A percentile compares a stretch with the other conserved stretches of the same genome.
Conservation (phyloP, 2,113 vertebrate species). For the Fulica atra region DNA sequence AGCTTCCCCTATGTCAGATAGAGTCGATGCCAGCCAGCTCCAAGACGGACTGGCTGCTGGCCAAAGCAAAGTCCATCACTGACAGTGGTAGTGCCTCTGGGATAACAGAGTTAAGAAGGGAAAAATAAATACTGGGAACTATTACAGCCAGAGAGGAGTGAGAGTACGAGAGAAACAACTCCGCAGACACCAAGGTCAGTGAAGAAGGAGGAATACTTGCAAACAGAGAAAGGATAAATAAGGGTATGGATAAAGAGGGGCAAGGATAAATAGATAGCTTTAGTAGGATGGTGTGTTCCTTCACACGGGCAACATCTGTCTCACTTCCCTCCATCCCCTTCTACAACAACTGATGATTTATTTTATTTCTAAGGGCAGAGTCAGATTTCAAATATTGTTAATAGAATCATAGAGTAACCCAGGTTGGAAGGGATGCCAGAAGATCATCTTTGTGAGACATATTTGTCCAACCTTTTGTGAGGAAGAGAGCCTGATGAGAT, state of each 20-base stretch:
- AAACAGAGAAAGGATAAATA: neutral
- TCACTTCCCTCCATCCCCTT: neutral
- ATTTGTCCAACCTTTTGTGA: neutral
- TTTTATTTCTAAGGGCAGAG: neutral
- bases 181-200: no score
- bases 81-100: no score
- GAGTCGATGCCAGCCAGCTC: no score
- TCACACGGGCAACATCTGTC: neutral
- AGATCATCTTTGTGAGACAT: no score
- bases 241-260: neutral
- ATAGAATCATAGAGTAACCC: neutral
- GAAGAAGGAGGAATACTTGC: neutral
- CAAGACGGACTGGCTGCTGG: no score
- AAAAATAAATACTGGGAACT: no score
- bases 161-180: no score
- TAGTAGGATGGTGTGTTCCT: neutral
- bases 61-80: no score
- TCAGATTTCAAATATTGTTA: neutral
- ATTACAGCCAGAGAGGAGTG: no score
- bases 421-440: neutral
- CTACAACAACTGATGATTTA: neutral
- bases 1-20: no score
- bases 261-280: neutral
- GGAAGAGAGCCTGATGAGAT: neutral
- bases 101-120: no score